Evolutionary conservation across 1,140 invertebrate species (phyloP).

Genomic region (Octopus bimaculoides): DNA sequence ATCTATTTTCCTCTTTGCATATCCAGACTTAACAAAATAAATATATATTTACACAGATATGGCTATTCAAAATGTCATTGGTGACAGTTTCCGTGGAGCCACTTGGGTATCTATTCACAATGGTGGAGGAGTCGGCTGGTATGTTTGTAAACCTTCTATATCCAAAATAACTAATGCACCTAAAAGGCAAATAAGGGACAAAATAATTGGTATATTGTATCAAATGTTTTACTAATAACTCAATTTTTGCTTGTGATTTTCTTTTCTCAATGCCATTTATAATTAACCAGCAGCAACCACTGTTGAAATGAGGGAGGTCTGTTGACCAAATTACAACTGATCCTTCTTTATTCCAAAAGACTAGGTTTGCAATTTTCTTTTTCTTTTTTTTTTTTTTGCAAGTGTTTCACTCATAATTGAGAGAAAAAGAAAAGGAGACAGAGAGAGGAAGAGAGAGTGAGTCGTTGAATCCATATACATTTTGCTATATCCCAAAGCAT

Average conservation of each 20-base stretch:
- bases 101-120: conserved; percentile 73
- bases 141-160: conserved; percentile 25
- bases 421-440: no score
- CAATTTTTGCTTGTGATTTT: background rate
- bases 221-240: background rate
- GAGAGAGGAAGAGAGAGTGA: no score
- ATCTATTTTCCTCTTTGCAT: background rate
- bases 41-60: conserved; percentile 59
- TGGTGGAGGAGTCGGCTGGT: conserved; percentile 71
- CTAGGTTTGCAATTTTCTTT: no score
- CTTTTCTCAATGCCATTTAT: background rate
- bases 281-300: background rate
- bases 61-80: conserved; percentile 70
- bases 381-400: no score
- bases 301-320: no score
- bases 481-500: background rate
- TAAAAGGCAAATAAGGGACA: background rate
- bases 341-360: no score
- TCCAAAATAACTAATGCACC: background rate
- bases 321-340: no score
- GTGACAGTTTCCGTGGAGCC: conserved; percentile 68
- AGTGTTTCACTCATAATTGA: no score
- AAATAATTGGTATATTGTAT: background rate
- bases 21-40: background rate
- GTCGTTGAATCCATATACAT: background rate